Evolutionary conservation across 2,797 vertebrate genomes (phyloP).

Genomic region (Macropodus opercularis): DNA sequence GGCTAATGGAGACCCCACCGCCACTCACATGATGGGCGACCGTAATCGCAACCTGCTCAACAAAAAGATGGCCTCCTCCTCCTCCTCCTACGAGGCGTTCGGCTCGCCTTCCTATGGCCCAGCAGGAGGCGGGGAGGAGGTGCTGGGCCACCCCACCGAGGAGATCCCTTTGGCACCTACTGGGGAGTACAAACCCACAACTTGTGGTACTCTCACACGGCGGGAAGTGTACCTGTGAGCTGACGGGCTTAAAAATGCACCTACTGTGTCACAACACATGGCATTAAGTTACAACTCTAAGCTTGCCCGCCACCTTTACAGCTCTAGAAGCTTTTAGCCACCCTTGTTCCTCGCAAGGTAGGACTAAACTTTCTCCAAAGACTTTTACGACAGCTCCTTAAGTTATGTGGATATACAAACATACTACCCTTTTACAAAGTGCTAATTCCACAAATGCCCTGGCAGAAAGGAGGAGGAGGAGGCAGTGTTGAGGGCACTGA

Average conservation of each 20-base stretch:
- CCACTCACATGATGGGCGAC: slow-evolving; percentile 91
- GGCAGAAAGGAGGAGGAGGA: slow-evolving; percentile 60
- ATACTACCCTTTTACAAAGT: slow-evolving; percentile 54
- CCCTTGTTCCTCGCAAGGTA: slow-evolving; percentile 36
- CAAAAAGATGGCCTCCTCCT: slow-evolving; percentile 97
- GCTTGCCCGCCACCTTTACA: slow-evolving; percentile 49
- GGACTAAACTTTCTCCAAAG: slow-evolving; percentile 69
- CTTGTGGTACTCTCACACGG: slow-evolving; percentile 95
- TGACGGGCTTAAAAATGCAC: slow-evolving; percentile 26
- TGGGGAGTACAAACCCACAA: slow-evolving; percentile 97
- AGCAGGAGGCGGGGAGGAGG: slow-evolving; percentile 84
- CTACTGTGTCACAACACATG: slow-evolving; percentile 34
- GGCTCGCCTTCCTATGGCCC: slow-evolving; percentile 86
- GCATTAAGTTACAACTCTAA: slow-evolving; percentile 43
- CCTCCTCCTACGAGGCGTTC: slow-evolving; percentile 93
- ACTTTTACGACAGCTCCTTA: slow-evolving; percentile 57
- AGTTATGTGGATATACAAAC: slow-evolving; percentile 54
- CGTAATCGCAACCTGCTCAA: slow-evolving; percentile 98
- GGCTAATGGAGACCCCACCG: slow-evolving; percentile 92
- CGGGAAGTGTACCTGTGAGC: slow-evolving; percentile 99
- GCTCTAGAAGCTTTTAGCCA: slow-evolving; percentile 60
- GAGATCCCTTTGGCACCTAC: slow-evolving; percentile 97
- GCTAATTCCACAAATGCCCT: slow-evolving; percentile 57
- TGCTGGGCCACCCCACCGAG: slow-evolving; percentile 86
- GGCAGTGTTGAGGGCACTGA: slow-evolving; percentile 83